A percentile compares a stretch with the other conserved stretches of the same genome.
phyloP scores from a whole-genome alignment of 2,113 vertebrate species.

The Nanorana parkeri region DNA sequence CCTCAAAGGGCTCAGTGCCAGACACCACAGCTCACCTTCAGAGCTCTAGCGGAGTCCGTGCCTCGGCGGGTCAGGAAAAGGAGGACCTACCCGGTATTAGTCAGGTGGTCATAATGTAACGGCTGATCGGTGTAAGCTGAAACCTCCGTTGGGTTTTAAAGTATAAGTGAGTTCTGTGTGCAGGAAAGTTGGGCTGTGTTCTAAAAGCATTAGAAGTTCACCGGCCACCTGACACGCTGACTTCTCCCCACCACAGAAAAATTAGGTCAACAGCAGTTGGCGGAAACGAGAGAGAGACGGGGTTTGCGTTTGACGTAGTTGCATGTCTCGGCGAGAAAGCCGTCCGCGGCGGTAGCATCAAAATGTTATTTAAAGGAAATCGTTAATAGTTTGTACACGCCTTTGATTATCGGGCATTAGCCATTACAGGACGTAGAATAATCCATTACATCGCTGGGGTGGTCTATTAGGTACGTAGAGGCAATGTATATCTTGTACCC shows the following conservation, averaged over 20 bases:
- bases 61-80: too few relatives aligned
- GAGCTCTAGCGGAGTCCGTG: too few relatives aligned
- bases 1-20: too few relatives aligned
- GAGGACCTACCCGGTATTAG: too few relatives aligned
- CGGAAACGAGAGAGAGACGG: conserved; percentile 2
- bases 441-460: conserved; percentile 22
- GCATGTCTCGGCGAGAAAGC: neutral
- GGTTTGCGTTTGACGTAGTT: conserved; percentile 8
- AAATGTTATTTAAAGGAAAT: conserved; percentile 16
- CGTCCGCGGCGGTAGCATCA: neutral
- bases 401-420: conserved; percentile 13
- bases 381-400: neutral
- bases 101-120: too few relatives aligned
- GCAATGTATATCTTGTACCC: conserved; percentile 9
- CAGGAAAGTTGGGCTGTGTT: too few relatives aligned
- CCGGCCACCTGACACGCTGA: too few relatives aligned
- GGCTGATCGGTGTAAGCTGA: too few relatives aligned
- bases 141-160: too few relatives aligned
- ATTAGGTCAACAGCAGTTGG: neutral
- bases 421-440: neutral
- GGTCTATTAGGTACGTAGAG: neutral
- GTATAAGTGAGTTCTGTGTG: too few relatives aligned
- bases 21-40: too few relatives aligned
- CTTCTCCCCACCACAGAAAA: neutral
- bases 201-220: too few relatives aligned